Conservation (phyloP, 2,888 invertebrate species). For the Phalera bucephala region DNA sequence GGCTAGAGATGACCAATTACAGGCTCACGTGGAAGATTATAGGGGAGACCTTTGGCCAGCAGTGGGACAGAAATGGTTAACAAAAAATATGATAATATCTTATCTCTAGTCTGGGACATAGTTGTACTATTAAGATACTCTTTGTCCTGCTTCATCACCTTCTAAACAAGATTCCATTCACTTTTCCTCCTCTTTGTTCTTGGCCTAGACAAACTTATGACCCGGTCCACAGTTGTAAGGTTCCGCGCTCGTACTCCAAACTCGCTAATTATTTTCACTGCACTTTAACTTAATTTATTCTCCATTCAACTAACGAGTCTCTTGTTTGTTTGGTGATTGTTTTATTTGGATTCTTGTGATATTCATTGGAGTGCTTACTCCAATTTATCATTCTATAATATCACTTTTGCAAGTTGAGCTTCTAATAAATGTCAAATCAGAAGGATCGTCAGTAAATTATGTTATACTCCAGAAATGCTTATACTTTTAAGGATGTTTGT, state of each 20-base stretch:
- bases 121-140: no score
- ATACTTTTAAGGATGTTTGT: not conserved
- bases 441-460: not conserved
- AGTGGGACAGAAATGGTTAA: no score
- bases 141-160: no score
- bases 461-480: not conserved
- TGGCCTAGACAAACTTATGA: not conserved
- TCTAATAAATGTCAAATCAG: not conserved
- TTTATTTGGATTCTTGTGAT: not conserved
- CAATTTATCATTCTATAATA: no score
- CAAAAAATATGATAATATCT: no score
- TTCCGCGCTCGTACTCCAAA: not conserved
- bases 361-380: no score
- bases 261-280: not conserved
- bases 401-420: no score
- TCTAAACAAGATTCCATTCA: not conserved
- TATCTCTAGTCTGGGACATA: no score
- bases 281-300: not conserved
- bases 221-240: not conserved
- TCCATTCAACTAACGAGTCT: not conserved
- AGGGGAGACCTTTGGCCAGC: no score
- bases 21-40: no score
- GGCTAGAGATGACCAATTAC: no score
- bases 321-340: not conserved
- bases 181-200: not conserved